Evolutionary conservation across 2,888 invertebrate genomes (phyloP), one percentile per base, ranked within the genome.

Genomic region (Drosophila affinis): DNA sequence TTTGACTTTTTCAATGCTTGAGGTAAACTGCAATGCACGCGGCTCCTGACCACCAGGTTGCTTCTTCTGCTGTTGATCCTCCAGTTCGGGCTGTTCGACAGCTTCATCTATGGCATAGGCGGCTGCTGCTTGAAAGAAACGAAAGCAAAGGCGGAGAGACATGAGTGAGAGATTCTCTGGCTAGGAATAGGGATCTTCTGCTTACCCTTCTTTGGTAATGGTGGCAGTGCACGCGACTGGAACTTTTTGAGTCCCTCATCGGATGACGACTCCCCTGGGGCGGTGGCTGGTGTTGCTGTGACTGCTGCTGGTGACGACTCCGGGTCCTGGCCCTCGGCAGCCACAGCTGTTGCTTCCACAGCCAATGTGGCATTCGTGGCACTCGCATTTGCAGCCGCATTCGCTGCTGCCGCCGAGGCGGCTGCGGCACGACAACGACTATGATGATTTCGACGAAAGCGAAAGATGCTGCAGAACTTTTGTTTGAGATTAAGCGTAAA

Each of bases 1-100:
- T 94, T 98, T 98, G 60, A 98, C 98, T 94, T 96, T 97, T 91
- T 97, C 96, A 89, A 98, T 97, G 82, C 97, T 98, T 32, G 97
- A 96, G 47, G 97, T 97, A 92, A 98, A 98, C 92, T 98, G 97
- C 92, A 96, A 94, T 48, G 94, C 89, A 64, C 92, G 90, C 32
- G 87, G 85, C 77, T 91, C 91, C 21, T 83, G 82, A 32, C 34
- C 7, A 46, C 46, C 45, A 45, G n/a, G n/a, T 61, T 89, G 2
- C 69, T 90, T 89, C 75, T 90, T 91, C 45, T 78, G 79, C 62
- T 76, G 89, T 75, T 70, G 82, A 58, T 73, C 90, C 76, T 74
- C 89, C 59, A 81, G 69, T 39, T 79, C 87, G 55, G 76, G 47
- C 7, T 39, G 39, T 52, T 77, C 81, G 39, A 62, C 69, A 51